A percentile compares a stretch with the other conserved stretches of the same genome.
phyloP scores from a whole-genome alignment of 2,113 vertebrate genomes.

The Gallinago undulata region DNA sequence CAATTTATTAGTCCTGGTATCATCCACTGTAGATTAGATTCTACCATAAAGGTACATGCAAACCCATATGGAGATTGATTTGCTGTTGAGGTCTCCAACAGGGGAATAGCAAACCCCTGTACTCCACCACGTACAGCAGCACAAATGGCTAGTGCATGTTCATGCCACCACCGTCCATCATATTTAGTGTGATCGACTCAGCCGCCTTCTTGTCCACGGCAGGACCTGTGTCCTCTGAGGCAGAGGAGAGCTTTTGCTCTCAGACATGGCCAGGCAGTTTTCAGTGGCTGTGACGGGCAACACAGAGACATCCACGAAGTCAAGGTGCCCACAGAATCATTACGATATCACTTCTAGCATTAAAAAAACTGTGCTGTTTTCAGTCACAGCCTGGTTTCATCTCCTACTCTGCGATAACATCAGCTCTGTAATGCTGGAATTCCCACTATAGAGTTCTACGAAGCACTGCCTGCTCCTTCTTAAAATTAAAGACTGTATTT shows the following conservation, averaged over 20 bases:
- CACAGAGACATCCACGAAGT: background rate
- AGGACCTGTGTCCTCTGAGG: background rate
- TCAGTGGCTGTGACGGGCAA: background rate
- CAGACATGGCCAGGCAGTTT: background rate
- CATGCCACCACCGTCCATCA: background rate
- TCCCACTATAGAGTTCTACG: background rate
- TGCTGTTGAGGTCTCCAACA: background rate
- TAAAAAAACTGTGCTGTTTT: background rate
- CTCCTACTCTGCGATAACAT: background rate
- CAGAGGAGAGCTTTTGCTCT: background rate
- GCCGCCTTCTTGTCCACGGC: background rate
- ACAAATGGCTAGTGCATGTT: background rate
- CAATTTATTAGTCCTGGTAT: background rate
- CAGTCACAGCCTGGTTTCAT: background rate
- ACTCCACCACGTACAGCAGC: background rate
- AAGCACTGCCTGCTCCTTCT: background rate
- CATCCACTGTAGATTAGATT: background rate
- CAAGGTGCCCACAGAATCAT: background rate
- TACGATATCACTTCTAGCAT: fast-evolving
- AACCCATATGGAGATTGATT: background rate
- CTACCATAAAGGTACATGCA: background rate
- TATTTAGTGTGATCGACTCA: background rate
- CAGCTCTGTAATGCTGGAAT: background rate
- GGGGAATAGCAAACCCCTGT: background rate
- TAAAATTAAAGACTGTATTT: background rate